Evolutionary conservation across 2,113 vertebrate species (phyloP), one percentile per base, ranked within the genome.

Genomic region (Phyllopteryx taeniolatus): DNA sequence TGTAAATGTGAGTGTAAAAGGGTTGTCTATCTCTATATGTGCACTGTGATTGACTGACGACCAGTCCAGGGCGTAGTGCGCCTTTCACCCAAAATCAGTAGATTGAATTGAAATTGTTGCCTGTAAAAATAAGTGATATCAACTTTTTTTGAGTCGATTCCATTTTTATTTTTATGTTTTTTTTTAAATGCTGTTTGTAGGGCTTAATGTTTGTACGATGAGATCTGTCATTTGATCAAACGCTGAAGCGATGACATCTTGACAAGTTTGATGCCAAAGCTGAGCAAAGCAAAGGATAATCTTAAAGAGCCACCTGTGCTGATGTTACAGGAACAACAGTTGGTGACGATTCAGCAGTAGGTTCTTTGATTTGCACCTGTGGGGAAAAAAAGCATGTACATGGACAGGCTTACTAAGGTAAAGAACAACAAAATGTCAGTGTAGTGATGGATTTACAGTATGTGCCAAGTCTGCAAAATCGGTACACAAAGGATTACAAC

Each of bases 331-430:
- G 84, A 54, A 79, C 77, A 79, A 71, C 79, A 67, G 68, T 68
- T 79, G 74, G 71, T 74, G 82, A 86, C 75, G 72, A 89, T 72
- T 82, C 60, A 47, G 76, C 78, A 65, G 80, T 57, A 88, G 91
- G 90, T 86, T 86, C 86, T 86, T 78, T 83, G 88, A 91, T 89
- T 91, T 90, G 90, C 81, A 76, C 19, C 33, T 80, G 86, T 85
- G 77, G 67, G 73, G 81, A 39, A 71, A 53, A 20, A 67, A 66
- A 47, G 22, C 44, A 15, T 13, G 8, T 15, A 31, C 8, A 7
- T 47, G n/a, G 46, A 8, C 13, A 71, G 67, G 79, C 78, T 89
- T 83, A 85, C 76, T 59, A 77, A 78, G 86, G 64, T 70, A 33
- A 56, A 78, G 80, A 79, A 73, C 73, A 71, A 89, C 85, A 83